phyloP scores from a whole-genome alignment of 2,113 vertebrate species.

The Pagrus major region DNA sequence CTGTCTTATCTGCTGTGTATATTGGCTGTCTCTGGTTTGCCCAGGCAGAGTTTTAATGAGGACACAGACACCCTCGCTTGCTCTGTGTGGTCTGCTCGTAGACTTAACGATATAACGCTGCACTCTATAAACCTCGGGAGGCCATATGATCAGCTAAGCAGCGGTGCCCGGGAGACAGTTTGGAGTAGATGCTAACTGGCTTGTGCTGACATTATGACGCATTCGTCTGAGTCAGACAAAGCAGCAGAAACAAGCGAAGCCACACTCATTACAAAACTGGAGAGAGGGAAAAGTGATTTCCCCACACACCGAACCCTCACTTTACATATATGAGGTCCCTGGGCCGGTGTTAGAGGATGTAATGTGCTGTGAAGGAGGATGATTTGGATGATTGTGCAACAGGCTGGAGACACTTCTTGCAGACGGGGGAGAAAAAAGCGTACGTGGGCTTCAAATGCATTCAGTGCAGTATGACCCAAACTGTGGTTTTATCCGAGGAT shows the following conservation, averaged over 20 bases:
- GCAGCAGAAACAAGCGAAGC: conserved; percentile 16
- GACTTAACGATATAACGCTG: conserved; percentile 65
- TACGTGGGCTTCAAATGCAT: neutral
- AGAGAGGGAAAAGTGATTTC: conserved; percentile 25
- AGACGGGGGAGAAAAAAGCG: neutral
- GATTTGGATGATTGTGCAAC: conserved; percentile 28
- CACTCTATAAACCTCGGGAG: conserved; percentile 59
- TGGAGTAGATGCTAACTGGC: conserved; percentile 38
- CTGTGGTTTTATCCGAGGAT: conserved; percentile 44
- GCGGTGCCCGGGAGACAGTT: conserved; percentile 29
- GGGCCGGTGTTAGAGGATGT: conserved; percentile 4
- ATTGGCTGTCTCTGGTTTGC: conserved; percentile 68
- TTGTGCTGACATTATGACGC: conserved; percentile 36
- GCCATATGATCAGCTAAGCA: conserved; percentile 35
- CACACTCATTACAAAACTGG: conserved; percentile 18
- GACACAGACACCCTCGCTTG: conserved; percentile 62
- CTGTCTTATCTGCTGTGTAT: conserved; percentile 74
- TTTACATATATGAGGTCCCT: conserved; percentile 6
- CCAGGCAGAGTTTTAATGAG: conserved; percentile 75
- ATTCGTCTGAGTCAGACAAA: conserved; percentile 36
- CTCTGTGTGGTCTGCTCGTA: conserved; percentile 65
- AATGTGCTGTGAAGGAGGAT: neutral
- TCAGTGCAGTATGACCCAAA: conserved; percentile 9
- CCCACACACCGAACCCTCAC: neutral
- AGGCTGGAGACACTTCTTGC: neutral